phyloP scores from a whole-genome alignment of 1,140 invertebrate species.

The Cydia pomonella region DNA sequence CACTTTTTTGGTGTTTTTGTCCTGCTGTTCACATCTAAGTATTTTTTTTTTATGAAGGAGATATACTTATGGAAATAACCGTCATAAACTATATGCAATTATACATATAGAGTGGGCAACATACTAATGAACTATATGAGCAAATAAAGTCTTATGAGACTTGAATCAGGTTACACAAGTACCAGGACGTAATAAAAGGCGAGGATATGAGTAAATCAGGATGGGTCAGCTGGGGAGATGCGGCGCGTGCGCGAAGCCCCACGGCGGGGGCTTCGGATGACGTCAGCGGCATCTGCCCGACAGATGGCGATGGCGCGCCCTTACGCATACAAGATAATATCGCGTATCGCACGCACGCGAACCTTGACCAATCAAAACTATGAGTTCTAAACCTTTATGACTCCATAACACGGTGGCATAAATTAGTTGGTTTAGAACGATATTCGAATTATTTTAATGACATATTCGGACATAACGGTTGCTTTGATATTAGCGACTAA shows the following conservation, averaged over 20 bases:
- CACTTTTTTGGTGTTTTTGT: too few species aligned
- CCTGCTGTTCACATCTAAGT: too few species aligned
- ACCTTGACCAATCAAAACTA: slow-evolving; percentile 52
- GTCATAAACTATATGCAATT: too few species aligned
- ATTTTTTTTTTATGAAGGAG: too few species aligned
- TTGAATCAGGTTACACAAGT: slow-evolving; percentile 34
- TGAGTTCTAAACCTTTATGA: background rate
- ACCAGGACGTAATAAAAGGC: slow-evolving; percentile 60
- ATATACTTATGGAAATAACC: too few species aligned
- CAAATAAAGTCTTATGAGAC: slow-evolving; percentile 13
- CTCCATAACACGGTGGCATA: background rate
- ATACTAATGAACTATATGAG: background rate
- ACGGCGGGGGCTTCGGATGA: slow-evolving; percentile 70
- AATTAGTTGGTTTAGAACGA: background rate
- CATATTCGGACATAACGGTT: too few species aligned
- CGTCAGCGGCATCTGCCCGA: slow-evolving; percentile 75
- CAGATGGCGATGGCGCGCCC: slow-evolving; percentile 76
- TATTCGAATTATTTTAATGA: background rate
- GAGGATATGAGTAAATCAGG: slow-evolving; percentile 65
- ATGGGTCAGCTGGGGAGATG: slow-evolving; percentile 70
- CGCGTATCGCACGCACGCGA: slow-evolving; percentile 59
- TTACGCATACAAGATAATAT: slow-evolving; percentile 67
- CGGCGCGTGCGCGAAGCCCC: slow-evolving; percentile 68
- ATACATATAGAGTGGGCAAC: background rate
- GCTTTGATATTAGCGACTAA: too few species aligned